These are phyloP conservation scores for Pantherophis alleghaniensis DNA, from an alignment of 2,797 vertebrate species.

Conservation along the genomic window DNA sequence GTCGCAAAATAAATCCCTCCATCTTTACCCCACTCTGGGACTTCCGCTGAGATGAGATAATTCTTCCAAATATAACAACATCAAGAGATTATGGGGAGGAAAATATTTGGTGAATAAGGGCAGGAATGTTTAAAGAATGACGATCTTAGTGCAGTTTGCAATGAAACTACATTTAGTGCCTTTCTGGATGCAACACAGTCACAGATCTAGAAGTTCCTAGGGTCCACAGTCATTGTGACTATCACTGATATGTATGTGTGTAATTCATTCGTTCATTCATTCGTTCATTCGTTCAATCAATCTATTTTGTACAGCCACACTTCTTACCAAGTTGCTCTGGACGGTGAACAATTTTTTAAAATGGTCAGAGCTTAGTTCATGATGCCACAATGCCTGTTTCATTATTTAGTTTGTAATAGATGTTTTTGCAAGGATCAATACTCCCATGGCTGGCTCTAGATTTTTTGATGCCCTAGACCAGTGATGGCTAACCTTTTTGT, in stretches of 20 bases:
- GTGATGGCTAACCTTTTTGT: no score
- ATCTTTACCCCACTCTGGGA: not conserved
- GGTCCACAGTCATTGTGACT: not conserved
- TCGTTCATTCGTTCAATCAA: not conserved
- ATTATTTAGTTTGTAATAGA: not conserved
- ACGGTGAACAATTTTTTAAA: not conserved
- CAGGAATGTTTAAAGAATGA: slow-evolving; percentile 16
- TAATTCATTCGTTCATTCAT: not conserved
- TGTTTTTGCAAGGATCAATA: not conserved
- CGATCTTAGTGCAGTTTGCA: not conserved
- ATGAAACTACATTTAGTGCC: not conserved
- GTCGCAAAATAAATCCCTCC: fast-evolving
- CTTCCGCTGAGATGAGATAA: not conserved
- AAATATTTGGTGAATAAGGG: not conserved
- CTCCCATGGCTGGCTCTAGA: not conserved
- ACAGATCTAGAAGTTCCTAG: not conserved
- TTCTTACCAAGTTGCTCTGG: not conserved
- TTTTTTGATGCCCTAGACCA: not conserved
- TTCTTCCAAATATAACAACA: slow-evolving; percentile 1
- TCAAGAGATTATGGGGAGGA: not conserved
- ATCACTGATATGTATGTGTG: not conserved
- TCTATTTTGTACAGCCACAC: not conserved
- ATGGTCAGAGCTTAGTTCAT: not conserved
- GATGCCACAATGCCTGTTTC: not conserved
- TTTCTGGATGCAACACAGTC: not conserved